These are phyloP conservation scores for Xanthia icteritia DNA, from an alignment of 2,888 invertebrate species.

Conservation along the genomic window DNA sequence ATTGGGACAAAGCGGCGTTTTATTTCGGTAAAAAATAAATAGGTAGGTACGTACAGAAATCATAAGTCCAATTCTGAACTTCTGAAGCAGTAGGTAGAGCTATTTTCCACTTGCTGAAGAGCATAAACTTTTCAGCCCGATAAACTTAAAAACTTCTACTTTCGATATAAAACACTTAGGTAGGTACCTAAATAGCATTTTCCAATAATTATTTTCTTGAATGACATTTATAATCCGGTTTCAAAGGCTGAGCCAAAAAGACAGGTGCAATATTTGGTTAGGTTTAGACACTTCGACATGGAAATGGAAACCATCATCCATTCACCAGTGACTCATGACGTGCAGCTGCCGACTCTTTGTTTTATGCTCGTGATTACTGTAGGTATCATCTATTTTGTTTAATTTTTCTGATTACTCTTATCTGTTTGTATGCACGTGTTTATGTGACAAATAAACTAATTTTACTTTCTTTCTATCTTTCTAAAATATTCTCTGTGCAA, in stretches of 20 bases:
- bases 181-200: neutral
- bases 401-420: too few relatives aligned
- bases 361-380: too few relatives aligned
- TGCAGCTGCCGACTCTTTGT: too few relatives aligned
- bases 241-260: neutral
- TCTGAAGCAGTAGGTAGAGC: neutral
- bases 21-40: neutral
- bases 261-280: neutral
- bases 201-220: neutral
- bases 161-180: neutral
- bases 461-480: too few relatives aligned
- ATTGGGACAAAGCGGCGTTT: conserved; percentile 6
- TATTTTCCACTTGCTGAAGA: neutral
- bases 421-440: too few relatives aligned
- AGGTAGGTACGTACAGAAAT: neutral
- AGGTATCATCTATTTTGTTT: too few relatives aligned
- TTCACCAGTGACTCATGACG: neutral
- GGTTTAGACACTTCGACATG: neutral
- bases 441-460: too few relatives aligned
- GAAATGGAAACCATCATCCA: neutral
- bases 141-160: neutral
- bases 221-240: neutral
- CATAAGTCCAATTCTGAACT: neutral
- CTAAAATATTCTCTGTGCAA: neutral
- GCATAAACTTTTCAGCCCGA: neutral